These are phyloP conservation scores for Calliopum simillimum DNA, from an alignment of 2,888 invertebrate species.

Conservation along the genomic window DNA sequence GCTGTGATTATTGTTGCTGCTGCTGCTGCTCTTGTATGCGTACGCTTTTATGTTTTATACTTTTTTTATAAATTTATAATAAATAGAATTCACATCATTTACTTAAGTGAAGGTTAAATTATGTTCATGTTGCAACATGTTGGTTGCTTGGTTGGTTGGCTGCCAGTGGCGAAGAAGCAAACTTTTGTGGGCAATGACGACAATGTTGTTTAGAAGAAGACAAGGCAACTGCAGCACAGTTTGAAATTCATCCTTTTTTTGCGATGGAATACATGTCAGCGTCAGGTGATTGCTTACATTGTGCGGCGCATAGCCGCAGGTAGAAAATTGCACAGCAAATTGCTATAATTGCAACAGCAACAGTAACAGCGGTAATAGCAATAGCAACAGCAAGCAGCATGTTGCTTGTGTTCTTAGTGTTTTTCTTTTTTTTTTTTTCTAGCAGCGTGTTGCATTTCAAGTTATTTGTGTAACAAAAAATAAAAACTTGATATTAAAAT, in stretches of 20 bases:
- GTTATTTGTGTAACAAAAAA: no score
- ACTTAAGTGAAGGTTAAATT: constrained; percentile 33
- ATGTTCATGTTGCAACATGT: not conserved
- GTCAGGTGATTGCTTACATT: not conserved
- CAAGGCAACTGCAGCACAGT: not conserved
- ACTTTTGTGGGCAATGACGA: no score
- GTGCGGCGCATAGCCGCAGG: not conserved
- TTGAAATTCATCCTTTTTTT: not conserved
- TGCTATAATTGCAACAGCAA: constrained; percentile 26
- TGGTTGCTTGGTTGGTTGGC: not conserved
- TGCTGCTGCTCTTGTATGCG: not conserved
- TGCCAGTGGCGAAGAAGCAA: not conserved
- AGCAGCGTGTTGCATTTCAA: not conserved
- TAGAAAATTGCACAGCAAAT: constrained; percentile 26
- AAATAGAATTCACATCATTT: constrained; percentile 33
- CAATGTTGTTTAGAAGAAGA: not conserved
- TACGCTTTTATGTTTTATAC: constrained; percentile 25
- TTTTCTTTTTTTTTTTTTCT: no score
- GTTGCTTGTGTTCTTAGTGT: no score
- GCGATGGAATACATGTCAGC: not conserved
- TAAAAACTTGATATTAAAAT: no score
- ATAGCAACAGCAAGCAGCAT: constrained; percentile 19
- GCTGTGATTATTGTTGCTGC: constrained; percentile 15
- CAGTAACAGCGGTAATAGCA: no score
- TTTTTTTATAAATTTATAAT: constrained; percentile 35